These are phyloP conservation scores for Nerophis ophidion DNA, from an alignment of 2,113 vertebrate species.

Conservation along the genomic window DNA sequence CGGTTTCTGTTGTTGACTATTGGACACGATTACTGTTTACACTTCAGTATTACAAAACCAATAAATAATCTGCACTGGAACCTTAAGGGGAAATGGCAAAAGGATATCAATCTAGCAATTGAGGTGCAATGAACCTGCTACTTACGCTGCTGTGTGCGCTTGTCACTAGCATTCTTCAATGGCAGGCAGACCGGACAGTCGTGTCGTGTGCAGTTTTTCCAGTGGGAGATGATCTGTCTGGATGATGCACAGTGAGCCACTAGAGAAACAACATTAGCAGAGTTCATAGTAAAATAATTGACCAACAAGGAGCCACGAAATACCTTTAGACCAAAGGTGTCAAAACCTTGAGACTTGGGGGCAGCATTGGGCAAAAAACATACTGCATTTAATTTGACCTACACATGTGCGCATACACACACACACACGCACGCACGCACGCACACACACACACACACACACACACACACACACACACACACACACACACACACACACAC, in stretches of 20 bases:
- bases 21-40: not conserved
- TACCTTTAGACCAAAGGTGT: no score
- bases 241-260: slow-evolving; percentile 99
- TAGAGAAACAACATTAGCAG: slow-evolving; percentile 50
- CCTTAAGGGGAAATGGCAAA: slow-evolving; percentile 28
- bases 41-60: not conserved
- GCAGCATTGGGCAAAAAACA: no score
- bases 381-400: no score
- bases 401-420: no score
- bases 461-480: no score
- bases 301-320: no score
- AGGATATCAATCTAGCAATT: slow-evolving; percentile 3
- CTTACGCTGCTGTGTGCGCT: slow-evolving; percentile 74
- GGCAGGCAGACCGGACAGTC: slow-evolving; percentile 76
- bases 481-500: no score
- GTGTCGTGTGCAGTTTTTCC: slow-evolving; percentile 76
- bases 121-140: slow-evolving; percentile 3
- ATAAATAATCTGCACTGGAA: slow-evolving; percentile 5
- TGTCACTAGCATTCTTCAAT: slow-evolving; percentile 74
- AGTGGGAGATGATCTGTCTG: slow-evolving; percentile 98
- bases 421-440: no score
- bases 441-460: no score
- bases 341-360: no score
- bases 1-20: slow-evolving; percentile 2
- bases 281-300: not conserved